Evolutionary conservation across 64 coral and sea anemone species (phyloP).

Genomic region (Stichodactyla helianthus): DNA sequence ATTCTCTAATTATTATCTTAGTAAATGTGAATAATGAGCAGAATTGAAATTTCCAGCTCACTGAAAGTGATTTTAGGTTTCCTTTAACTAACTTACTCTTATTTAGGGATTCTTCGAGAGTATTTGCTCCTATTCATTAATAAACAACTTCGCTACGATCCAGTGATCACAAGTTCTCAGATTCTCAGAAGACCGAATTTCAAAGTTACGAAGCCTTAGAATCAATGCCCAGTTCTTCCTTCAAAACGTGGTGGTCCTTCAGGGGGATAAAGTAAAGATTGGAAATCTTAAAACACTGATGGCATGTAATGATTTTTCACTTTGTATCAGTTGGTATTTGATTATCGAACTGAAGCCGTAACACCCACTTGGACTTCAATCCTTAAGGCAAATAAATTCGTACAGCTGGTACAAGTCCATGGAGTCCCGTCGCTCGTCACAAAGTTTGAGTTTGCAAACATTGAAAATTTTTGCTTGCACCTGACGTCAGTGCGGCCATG

Average conservation of each 20-base stretch:
- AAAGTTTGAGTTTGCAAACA: too few species aligned
- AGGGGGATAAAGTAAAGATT: neutral
- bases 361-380: neutral
- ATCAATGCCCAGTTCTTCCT: neutral
- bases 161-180: neutral
- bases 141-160: neutral
- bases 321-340: neutral
- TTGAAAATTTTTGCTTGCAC: too few species aligned
- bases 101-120: neutral
- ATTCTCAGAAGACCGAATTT: neutral
- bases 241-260: neutral
- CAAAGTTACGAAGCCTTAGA: neutral
- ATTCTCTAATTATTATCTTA: neutral
- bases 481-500: too few species aligned
- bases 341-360: neutral
- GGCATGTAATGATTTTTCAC: neutral
- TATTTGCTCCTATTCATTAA: neutral
- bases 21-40: neutral
- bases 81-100: neutral
- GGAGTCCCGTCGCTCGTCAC: too few species aligned
- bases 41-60: too few species aligned
- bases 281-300: neutral
- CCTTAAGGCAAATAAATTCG: too few species aligned
- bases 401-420: too few species aligned
- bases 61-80: too few species aligned